phyloP scores from a whole-genome alignment of 2,113 vertebrate genomes.

The Chrysemys picta region DNA sequence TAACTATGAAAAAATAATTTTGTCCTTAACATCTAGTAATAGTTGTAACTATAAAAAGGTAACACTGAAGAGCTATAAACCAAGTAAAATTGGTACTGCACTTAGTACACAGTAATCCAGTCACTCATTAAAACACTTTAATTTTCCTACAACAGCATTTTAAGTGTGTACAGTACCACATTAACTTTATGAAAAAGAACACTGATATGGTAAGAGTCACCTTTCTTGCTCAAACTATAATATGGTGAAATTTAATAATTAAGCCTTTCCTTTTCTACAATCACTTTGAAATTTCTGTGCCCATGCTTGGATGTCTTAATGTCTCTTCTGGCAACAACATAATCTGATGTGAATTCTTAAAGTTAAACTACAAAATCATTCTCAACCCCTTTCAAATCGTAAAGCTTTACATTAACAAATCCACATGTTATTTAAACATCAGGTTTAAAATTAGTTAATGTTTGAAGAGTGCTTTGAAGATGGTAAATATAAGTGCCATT shows the following conservation, averaged over 20 bases:
- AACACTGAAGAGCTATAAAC: background rate
- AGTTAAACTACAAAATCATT: accelerated
- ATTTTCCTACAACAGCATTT: background rate
- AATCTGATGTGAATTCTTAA: background rate
- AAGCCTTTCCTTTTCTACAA: background rate
- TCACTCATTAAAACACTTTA: background rate
- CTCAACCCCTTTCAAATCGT: background rate
- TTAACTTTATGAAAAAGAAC: background rate
- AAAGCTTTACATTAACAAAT: background rate
- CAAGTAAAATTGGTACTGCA: background rate
- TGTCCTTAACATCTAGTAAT: background rate
- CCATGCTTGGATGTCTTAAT: background rate
- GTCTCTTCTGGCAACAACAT: background rate
- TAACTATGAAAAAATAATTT: background rate
- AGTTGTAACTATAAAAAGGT: background rate
- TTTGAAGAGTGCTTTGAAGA: background rate
- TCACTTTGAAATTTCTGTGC: background rate
- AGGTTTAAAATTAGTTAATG: accelerated
- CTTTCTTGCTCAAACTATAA: background rate
- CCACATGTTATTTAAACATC: accelerated
- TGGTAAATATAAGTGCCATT: background rate
- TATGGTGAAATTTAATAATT: background rate
- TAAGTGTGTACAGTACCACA: background rate
- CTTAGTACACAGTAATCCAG: background rate
- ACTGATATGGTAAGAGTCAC: background rate